phyloP scores from a whole-genome alignment of 1,140 invertebrate species.

The Apis dorsata region DNA sequence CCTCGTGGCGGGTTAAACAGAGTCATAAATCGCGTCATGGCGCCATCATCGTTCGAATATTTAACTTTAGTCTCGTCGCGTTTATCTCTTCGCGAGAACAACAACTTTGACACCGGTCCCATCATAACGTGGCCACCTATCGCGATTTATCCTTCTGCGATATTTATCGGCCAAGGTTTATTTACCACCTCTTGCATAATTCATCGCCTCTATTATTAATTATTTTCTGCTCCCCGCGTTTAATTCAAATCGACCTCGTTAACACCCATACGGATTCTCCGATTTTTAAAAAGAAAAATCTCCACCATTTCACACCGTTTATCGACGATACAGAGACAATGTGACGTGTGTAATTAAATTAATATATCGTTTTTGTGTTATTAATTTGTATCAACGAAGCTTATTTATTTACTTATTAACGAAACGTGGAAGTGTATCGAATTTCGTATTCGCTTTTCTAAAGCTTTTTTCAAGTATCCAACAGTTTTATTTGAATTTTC shows the following conservation, averaged over 20 bases:
- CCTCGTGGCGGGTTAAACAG: background rate
- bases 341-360: too few species aligned
- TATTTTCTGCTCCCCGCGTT: slow-evolving; percentile 14
- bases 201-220: slow-evolving; percentile 37
- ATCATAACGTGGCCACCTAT: slow-evolving; percentile 29
- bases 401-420: too few species aligned
- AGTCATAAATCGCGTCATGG: background rate
- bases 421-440: too few species aligned
- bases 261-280: background rate
- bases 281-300: too few species aligned
- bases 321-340: too few species aligned
- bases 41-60: background rate
- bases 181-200: slow-evolving; percentile 53
- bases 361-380: too few species aligned
- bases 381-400: too few species aligned
- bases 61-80: background rate
- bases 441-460: too few species aligned
- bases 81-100: background rate
- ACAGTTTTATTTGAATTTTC: too few species aligned
- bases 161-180: slow-evolving; percentile 41
- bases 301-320: too few species aligned
- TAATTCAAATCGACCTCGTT: background rate
- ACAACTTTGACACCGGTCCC: background rate
- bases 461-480: too few species aligned
- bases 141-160: slow-evolving; percentile 4